These are phyloP conservation scores for Stegodyphus dumicola DNA, from an alignment of 1,140 invertebrate species.

Conservation along the genomic window DNA sequence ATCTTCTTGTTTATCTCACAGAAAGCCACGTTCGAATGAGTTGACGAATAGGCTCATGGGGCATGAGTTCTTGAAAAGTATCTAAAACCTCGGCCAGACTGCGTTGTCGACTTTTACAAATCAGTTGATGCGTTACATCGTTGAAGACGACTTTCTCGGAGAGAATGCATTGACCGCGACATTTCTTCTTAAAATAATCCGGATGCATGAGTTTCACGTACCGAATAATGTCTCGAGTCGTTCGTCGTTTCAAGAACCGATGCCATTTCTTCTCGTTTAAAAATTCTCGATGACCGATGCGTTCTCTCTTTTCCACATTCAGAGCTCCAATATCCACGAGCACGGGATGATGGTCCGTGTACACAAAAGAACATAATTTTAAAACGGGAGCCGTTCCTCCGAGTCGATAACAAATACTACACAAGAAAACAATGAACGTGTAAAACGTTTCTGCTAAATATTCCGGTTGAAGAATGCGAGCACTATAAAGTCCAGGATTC, in stretches of 20 bases:
- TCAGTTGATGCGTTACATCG: too few relatives aligned
- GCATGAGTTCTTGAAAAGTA: too few relatives aligned
- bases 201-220: neutral
- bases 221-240: neutral
- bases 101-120: too few relatives aligned
- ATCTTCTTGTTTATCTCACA: too few relatives aligned
- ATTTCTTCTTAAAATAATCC: neutral
- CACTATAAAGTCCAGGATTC: neutral
- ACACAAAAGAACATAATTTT: constrained; percentile 20
- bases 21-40: too few relatives aligned
- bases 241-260: neutral
- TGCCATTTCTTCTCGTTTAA: constrained; percentile 37
- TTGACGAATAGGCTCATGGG: too few relatives aligned
- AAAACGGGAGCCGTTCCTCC: constrained; percentile 1
- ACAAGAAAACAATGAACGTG: constrained; percentile 5
- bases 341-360: constrained; percentile 26
- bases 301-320: neutral
- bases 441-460: constrained; percentile 25
- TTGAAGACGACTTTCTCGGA: too few relatives aligned
- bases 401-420: neutral
- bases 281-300: neutral
- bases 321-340: constrained; percentile 6
- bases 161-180: neutral
- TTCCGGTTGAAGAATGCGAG: constrained; percentile 18
- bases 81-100: too few relatives aligned